Evolutionary conservation across 1,140 invertebrate genomes (phyloP).

Genomic region (Bombus breviceps): DNA sequence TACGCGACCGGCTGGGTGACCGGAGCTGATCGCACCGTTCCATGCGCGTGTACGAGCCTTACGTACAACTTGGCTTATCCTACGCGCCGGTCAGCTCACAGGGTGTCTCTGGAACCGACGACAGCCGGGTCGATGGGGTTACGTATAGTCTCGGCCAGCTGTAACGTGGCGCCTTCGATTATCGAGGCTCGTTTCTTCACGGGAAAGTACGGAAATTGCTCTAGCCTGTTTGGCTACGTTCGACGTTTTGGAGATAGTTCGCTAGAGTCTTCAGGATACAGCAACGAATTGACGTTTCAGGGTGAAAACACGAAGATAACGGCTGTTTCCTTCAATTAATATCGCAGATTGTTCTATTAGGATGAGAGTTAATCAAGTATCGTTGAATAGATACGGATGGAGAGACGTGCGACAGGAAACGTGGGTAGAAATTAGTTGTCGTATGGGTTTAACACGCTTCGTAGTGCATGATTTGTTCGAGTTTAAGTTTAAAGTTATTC

Average conservation of each 20-base stretch:
- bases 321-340: not conserved
- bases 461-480: conserved; percentile 3
- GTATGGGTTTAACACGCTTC: conserved; percentile 40
- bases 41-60: conserved; percentile 48
- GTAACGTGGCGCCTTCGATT: conserved; percentile 32
- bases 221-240: not conserved
- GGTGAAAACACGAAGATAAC: not conserved
- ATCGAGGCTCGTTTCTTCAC: conserved; percentile 43
- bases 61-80: conserved; percentile 46
- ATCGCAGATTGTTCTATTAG: not conserved
- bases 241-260: not conserved
- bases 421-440: not conserved
- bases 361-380: not conserved
- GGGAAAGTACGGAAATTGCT: conserved; percentile 42
- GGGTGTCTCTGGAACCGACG: conserved; percentile 60
- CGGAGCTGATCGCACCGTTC: conserved; percentile 28
- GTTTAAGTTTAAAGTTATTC: too few relatives aligned
- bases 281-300: too few relatives aligned
- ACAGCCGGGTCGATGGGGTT: conserved; percentile 42
- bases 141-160: not conserved
- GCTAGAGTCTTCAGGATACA: not conserved
- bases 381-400: not conserved
- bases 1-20: conserved; percentile 49
- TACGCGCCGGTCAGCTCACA: conserved; percentile 26
- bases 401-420: too few relatives aligned